phyloP scores from a whole-genome alignment of 1,140 invertebrate genomes.

The Danaus melanippus region DNA sequence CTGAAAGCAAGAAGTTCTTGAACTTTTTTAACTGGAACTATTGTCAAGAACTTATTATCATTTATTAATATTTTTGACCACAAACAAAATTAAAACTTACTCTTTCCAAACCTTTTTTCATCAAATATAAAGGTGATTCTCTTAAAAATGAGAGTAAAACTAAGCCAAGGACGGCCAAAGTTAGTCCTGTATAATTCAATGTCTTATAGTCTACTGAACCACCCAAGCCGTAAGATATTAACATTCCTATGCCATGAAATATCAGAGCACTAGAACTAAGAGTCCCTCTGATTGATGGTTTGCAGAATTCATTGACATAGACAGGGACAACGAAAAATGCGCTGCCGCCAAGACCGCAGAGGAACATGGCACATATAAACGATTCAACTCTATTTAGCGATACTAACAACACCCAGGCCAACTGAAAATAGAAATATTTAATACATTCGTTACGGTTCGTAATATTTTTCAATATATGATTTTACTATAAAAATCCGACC shows the following conservation, averaged over 20 bases:
- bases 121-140: constrained; percentile 39
- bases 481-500: constrained; percentile 13
- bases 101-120: constrained; percentile 38
- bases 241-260: constrained; percentile 38
- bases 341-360: constrained; percentile 32
- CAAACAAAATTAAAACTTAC: constrained; percentile 15
- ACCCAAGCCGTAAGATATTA: constrained; percentile 38
- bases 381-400: constrained; percentile 32
- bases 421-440: constrained; percentile 26
- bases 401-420: constrained; percentile 30
- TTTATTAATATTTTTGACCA: no score
- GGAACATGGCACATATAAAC: constrained; percentile 31
- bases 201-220: constrained; percentile 30
- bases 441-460: no score
- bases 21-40: no score
- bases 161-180: constrained; percentile 18
- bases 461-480: no score
- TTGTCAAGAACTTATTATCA: neutral
- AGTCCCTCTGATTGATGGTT: constrained; percentile 40
- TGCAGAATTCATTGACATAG: constrained; percentile 45
- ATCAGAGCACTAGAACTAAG: constrained; percentile 38
- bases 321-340: constrained; percentile 31
- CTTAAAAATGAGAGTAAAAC: constrained; percentile 27
- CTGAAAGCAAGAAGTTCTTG: no score
- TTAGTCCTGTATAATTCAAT: constrained; percentile 39